phyloP scores from a whole-genome alignment of 2,888 invertebrate species.

The Oegoconia quadripuncta region DNA sequence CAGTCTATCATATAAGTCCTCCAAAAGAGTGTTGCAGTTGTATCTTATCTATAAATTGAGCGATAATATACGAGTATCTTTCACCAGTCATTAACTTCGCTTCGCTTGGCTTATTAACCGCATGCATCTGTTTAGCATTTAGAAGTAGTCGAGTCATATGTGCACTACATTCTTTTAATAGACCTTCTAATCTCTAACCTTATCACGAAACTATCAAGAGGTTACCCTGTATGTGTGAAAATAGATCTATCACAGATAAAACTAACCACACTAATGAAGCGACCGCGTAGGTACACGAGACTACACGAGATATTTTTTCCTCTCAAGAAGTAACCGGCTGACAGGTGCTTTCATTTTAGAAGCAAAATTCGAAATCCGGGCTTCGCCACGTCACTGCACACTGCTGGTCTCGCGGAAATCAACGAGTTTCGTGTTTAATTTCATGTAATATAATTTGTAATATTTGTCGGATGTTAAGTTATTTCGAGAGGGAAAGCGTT shows the following conservation, averaged over 20 bases:
- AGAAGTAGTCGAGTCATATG: neutral
- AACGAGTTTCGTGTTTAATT: constrained; percentile 34
- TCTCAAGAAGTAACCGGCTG: constrained; percentile 26
- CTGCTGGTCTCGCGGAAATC: constrained; percentile 37
- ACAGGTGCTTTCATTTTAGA: constrained; percentile 56
- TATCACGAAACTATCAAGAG: constrained; percentile 6
- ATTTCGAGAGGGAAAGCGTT: constrained; percentile 67
- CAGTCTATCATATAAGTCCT: constrained; percentile 22
- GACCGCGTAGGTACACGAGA: constrained; percentile 20
- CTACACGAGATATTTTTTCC: constrained; percentile 29
- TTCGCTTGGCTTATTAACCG: constrained; percentile 25
- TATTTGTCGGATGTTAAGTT: constrained; percentile 46
- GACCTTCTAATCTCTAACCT: constrained; percentile 9
- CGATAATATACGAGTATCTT: no score
- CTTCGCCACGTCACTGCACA: constrained; percentile 37
- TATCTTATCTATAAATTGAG: constrained; percentile 32
- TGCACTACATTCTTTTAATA: neutral
- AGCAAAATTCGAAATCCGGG: constrained; percentile 31
- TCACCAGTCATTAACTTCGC: no score
- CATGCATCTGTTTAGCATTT: constrained; percentile 19
- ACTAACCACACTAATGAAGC: constrained; percentile 16
- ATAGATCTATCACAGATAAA: constrained; percentile 14
- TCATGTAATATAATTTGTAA: constrained; percentile 38
- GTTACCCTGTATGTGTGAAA: constrained; percentile 10
- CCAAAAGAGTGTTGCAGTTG: constrained; percentile 27